Conservation (phyloP, 1,140 invertebrate genomes). For the Druon quercuslanigerum region DNA sequence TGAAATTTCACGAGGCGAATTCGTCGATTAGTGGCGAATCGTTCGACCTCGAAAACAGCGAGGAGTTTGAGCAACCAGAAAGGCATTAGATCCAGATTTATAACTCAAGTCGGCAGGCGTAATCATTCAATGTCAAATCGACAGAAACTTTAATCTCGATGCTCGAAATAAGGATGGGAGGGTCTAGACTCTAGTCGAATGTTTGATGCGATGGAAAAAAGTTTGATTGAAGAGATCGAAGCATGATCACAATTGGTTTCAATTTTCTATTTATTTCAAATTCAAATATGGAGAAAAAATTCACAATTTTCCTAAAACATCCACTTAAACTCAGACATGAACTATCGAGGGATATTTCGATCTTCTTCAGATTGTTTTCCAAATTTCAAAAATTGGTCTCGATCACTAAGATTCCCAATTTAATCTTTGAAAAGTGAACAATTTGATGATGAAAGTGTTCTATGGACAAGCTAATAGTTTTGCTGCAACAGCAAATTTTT, state of each 20-base stretch:
- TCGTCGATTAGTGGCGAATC: slow-evolving; percentile 17
- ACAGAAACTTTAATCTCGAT: slow-evolving; percentile 18
- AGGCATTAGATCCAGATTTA: slow-evolving; percentile 22
- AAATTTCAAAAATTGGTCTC: neutral
- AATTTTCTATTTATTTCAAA: too few relatives aligned
- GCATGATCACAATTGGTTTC: too few relatives aligned
- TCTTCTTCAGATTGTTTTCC: neutral
- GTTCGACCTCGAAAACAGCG: slow-evolving; percentile 7
- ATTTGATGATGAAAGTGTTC: too few relatives aligned
- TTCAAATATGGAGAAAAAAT: too few relatives aligned
- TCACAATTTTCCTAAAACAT: too few relatives aligned
- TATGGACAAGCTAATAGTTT: too few relatives aligned
- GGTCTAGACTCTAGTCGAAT: slow-evolving; percentile 12
- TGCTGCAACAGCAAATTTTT: too few relatives aligned
- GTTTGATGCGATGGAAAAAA: slow-evolving; percentile 8
- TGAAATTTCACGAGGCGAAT: slow-evolving; percentile 25
- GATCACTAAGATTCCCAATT: too few relatives aligned
- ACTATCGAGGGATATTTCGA: too few relatives aligned
- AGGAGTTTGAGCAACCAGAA: slow-evolving; percentile 8
- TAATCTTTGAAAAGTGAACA: too few relatives aligned
- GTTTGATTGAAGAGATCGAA: neutral
- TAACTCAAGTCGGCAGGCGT: slow-evolving; percentile 8
- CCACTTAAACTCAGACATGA: too few relatives aligned
- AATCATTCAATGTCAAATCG: slow-evolving; percentile 29
- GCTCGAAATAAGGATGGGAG: neutral